These are phyloP conservation scores for Oopsacas minuta DNA, from an alignment of 37 sponge, comb jelly and placozoan genomes.

Conservation along the genomic window DNA sequence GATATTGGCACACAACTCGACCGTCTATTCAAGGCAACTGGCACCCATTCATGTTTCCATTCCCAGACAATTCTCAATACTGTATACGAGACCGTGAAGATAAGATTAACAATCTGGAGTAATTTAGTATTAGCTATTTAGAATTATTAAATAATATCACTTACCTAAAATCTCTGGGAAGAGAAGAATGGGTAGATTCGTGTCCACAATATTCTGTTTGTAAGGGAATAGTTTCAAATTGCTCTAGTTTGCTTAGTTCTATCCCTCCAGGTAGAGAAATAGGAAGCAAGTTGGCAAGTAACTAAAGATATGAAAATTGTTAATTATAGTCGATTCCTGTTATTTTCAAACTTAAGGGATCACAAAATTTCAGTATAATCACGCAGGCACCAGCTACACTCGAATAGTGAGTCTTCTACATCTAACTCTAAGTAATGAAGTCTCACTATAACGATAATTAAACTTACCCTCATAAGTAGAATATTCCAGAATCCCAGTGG, in stretches of 20 bases:
- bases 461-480: background rate
- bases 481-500: conserved; percentile 11
- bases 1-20: conserved; percentile 14
- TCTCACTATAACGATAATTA: background rate
- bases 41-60: background rate
- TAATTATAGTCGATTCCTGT: background rate
- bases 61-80: background rate
- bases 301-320: background rate
- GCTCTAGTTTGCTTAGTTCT: background rate
- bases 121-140: background rate
- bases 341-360: too few relatives aligned
- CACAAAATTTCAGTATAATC: too few relatives aligned
- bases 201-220: background rate
- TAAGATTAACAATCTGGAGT: background rate
- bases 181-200: background rate
- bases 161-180: background rate
- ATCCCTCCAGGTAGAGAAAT: background rate
- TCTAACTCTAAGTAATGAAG: background rate
- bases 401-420: too few relatives aligned
- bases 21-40: conserved; percentile 14
- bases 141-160: background rate
- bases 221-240: background rate
- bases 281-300: background rate
- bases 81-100: background rate
- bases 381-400: too few relatives aligned